Conservation (phyloP, 2,113 vertebrate genomes). For the Neoarius graeffei region DNA sequence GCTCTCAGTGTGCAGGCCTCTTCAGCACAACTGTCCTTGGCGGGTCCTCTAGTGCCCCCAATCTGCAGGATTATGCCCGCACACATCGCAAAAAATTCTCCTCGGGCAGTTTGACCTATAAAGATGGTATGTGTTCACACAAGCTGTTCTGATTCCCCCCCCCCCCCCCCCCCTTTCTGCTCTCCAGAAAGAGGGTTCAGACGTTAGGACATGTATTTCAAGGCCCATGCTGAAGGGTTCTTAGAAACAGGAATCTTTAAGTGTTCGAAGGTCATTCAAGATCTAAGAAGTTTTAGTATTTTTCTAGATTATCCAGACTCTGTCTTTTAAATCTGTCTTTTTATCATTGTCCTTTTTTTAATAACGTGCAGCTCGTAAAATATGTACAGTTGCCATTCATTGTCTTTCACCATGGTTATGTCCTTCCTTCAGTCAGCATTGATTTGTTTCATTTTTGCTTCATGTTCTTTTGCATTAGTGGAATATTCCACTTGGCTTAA, state of each 20-base stretch:
- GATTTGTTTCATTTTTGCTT: constrained; percentile 10
- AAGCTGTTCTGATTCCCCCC: not conserved
- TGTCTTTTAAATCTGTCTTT: not conserved
- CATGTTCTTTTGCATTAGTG: not conserved
- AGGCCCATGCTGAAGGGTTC: not conserved
- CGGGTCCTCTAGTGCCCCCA: constrained; percentile 98
- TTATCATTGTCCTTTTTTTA: not conserved
- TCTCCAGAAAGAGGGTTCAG: not conserved
- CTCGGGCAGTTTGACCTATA: constrained; percentile 91
- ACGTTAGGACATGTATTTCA: not conserved
- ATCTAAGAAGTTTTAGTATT: not conserved
- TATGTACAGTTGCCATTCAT: constrained; percentile 17
- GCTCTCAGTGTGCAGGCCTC: constrained; percentile 97
- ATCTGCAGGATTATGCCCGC: constrained; percentile 99
- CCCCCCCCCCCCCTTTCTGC: not conserved
- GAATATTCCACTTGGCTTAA: not conserved
- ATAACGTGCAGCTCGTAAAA: not conserved
- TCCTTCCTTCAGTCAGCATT: constrained; percentile 1
- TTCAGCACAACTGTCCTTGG: constrained; percentile 99
- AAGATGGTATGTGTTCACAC: constrained; percentile 89
- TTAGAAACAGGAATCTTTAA: not conserved
- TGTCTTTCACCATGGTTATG: constrained; percentile 14
- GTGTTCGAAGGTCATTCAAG: not conserved
- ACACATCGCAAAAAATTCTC: constrained; percentile 98
- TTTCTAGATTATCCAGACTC: not conserved